Percentiles rank a stretch among this genome's conserved stretches.
These are phyloP conservation scores for Aphidius ervi DNA, from an alignment of 1,140 invertebrate genomes.

Conservation along the genomic window DNA sequence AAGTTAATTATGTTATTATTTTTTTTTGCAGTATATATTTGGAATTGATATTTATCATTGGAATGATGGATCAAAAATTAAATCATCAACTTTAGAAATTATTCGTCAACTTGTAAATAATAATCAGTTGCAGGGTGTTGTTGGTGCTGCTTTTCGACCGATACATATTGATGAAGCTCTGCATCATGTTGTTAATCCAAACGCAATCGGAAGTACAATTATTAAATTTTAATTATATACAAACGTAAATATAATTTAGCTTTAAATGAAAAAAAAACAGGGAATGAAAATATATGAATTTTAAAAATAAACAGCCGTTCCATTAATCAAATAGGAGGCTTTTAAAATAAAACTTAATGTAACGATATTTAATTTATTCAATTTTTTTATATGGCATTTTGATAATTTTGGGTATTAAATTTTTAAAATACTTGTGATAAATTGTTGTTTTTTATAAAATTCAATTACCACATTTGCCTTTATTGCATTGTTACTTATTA, in stretches of 20 bases:
- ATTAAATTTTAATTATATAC: constrained; percentile 61
- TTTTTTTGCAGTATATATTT: constrained; percentile 41
- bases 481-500: too few species aligned
- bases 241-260: neutral
- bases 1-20: neutral
- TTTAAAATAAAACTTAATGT: too few species aligned
- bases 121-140: constrained; percentile 57
- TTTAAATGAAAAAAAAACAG: neutral
- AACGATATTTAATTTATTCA: too few species aligned
- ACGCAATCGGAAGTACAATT: constrained; percentile 71
- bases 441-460: too few species aligned
- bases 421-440: too few species aligned
- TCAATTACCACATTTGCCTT: too few species aligned
- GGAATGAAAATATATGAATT: constrained; percentile 7
- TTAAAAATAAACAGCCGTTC: constrained; percentile 1
- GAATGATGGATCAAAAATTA: constrained; percentile 53
- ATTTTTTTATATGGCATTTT: too few species aligned
- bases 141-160: constrained; percentile 63
- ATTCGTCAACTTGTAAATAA: constrained; percentile 55
- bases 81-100: constrained; percentile 50
- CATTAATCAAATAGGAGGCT: neutral
- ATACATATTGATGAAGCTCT: constrained; percentile 68
- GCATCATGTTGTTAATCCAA: constrained; percentile 61
- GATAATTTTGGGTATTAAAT: too few species aligned
- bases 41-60: constrained; percentile 40